phyloP scores from a whole-genome alignment of 2,113 vertebrate species.

The human (Homo sapiens) region DNA sequence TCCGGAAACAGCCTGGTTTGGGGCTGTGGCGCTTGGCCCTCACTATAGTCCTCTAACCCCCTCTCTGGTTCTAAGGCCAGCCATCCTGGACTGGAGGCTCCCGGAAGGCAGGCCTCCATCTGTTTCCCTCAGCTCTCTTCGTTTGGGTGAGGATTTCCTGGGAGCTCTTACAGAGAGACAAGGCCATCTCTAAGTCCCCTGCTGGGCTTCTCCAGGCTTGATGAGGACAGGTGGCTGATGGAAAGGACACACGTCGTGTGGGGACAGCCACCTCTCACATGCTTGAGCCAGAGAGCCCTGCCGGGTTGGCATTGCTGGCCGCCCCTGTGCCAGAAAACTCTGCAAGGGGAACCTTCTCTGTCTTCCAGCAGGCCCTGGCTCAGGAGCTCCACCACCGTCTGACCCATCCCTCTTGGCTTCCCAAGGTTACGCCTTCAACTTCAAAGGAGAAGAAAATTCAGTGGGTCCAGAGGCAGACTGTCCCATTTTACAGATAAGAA shows the following conservation, averaged over 20 bases:
- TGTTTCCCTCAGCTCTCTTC: neutral
- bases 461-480: neutral
- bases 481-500: neutral
- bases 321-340: neutral
- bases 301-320: neutral
- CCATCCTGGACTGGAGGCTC: fast-evolving
- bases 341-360: fast-evolving
- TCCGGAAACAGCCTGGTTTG: neutral
- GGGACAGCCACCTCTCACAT: neutral
- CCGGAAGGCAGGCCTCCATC: fast-evolving
- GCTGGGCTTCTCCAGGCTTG: neutral
- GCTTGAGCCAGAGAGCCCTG: neutral
- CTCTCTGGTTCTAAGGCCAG: neutral
- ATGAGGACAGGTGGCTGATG: neutral
- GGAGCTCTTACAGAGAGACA: neutral
- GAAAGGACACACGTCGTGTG: neutral
- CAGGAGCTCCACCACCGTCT: neutral
- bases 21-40: neutral
- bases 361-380: neutral
- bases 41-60: neutral
- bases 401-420: neutral
- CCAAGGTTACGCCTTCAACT: neutral
- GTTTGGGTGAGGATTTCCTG: too few species aligned
- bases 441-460: neutral
- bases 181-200: neutral